These are phyloP conservation scores for Drosophila rellima DNA, from an alignment of 2,888 invertebrate species.

Conservation along the genomic window DNA sequence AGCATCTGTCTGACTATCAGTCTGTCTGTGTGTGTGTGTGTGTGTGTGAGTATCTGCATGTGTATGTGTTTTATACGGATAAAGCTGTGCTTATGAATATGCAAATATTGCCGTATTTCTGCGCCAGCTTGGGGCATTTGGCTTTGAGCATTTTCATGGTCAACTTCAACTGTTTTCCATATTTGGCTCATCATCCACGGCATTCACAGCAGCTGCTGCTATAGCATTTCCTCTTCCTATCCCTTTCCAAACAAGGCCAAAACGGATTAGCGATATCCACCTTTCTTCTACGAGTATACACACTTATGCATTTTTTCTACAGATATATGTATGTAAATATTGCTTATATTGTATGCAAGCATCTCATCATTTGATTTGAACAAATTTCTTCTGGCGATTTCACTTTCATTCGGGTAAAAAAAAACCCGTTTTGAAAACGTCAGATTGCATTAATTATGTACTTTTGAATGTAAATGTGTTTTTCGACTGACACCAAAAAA, in stretches of 20 bases:
- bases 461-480: slow-evolving; percentile 49
- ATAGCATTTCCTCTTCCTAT: neutral
- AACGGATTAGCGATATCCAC: slow-evolving; percentile 25
- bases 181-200: slow-evolving; percentile 38
- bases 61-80: slow-evolving; percentile 24
- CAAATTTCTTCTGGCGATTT: slow-evolving; percentile 68
- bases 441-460: slow-evolving; percentile 72
- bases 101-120: slow-evolving; percentile 57
- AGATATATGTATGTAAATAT: slow-evolving; percentile 14
- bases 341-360: slow-evolving; percentile 3
- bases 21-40: slow-evolving; percentile 15
- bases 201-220: slow-evolving; percentile 14
- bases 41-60: slow-evolving; percentile 7
- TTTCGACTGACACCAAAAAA: slow-evolving; percentile 43
- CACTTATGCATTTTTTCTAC: neutral
- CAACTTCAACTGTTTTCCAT: slow-evolving; percentile 56
- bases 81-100: slow-evolving; percentile 60
- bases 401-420: slow-evolving; percentile 55
- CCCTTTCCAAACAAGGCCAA: neutral
- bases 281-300: slow-evolving; percentile 33
- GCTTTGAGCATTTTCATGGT: slow-evolving; percentile 65
- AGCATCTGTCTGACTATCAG: slow-evolving; percentile 20
- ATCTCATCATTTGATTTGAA: slow-evolving; percentile 20
- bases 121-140: slow-evolving; percentile 47
- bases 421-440: slow-evolving; percentile 57